Base-by-base conservation (phyloP, 2,888 invertebrate genomes). In the Mythimna loreyi region DNA sequence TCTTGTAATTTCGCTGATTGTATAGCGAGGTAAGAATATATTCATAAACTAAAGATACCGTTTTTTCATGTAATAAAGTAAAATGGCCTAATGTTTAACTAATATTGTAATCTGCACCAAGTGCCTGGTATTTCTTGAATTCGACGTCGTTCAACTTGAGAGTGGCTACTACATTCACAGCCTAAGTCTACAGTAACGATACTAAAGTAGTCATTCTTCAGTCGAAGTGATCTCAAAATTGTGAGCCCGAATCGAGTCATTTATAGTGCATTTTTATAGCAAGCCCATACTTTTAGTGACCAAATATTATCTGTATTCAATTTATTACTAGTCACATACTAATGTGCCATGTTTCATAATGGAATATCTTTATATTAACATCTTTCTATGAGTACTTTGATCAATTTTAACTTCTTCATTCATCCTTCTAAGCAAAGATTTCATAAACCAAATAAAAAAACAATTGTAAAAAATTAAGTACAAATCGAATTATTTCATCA, bases 191-290 rank as follows among this genome's bases (percentile, higher is more conserved):
- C 74, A 65, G 55, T 77, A 63, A 61, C 67, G 72, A 78, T 80
- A 74, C 75, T 74, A 64, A 78, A 66, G 83, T 86, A 86, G 92
- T 87, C 88, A 73, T 83, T 89, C 90, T 91, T 90, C 86, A 89
- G 84, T 84, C 83, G 83, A 87, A 90, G 88, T 94, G 95, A 95
- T 95, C 95, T 95, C 95, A 95, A 93, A 93, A 93, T 92, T 92
- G 90, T 91, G 90, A 92, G 90, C 91, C 91, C 88, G 85, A 83
- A 88, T 88, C 90, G 86, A 93, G 93, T 93, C 93, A 92, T 92
- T 91, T 89, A 87, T 87, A 87, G 89, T 90, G 91, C 92, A 92
- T 93, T 92, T 92, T 75, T 90, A 85, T 85, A 72, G 81, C 82
- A 70, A 72, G 4, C 84, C 86, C 85, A 84, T 81, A 85, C 80